phyloP scores from a whole-genome alignment of 2,797 vertebrate species.

The Dryobates pubescens region DNA sequence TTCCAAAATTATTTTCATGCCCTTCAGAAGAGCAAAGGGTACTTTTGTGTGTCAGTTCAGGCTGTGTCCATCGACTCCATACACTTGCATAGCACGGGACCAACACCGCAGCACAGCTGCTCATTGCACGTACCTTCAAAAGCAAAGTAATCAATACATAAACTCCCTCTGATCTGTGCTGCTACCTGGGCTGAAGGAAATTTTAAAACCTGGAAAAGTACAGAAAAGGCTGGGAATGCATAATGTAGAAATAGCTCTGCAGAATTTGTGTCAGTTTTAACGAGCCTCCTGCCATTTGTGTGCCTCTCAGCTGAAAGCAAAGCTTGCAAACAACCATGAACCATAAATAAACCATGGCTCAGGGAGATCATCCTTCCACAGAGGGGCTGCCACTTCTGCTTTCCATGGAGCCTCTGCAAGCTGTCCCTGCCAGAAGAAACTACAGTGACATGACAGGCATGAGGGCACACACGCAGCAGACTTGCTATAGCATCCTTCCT shows the following conservation, averaged over 20 bases:
- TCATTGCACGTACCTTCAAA: accelerated
- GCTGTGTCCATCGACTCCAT: neutral
- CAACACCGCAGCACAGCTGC: neutral
- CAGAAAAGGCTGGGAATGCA: neutral
- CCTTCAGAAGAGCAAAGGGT: neutral
- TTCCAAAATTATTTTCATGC: neutral
- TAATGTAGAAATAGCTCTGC: neutral
- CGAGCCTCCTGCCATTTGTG: neutral
- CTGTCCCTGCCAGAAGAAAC: neutral
- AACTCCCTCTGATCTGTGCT: neutral
- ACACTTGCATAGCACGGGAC: neutral
- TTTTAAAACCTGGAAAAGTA: neutral
- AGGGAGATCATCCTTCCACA: neutral
- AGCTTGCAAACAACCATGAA: neutral
- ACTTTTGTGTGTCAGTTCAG: neutral
- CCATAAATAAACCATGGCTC: constrained; percentile 29
- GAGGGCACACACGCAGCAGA: neutral
- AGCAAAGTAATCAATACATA: neutral
- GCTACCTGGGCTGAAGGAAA: neutral
- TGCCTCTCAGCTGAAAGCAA: neutral
- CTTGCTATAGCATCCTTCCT: neutral
- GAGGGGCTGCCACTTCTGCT: neutral
- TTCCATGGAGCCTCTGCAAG: neutral
- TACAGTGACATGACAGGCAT: neutral
- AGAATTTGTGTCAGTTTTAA: neutral